Evolutionary conservation across 2,113 vertebrate genomes (phyloP).

Genomic region (Semnornis frantzii): DNA sequence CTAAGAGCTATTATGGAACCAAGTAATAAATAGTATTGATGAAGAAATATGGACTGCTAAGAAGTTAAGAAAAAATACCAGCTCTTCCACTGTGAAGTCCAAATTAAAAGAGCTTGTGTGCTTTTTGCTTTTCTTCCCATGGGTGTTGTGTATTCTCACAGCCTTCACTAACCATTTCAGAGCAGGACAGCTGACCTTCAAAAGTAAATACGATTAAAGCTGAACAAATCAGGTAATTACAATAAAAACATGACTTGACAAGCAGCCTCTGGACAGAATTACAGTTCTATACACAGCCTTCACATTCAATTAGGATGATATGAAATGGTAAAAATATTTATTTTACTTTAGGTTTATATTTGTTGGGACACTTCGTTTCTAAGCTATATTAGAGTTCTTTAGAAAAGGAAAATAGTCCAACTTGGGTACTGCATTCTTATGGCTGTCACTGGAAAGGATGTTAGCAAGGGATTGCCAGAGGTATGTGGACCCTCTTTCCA

Average conservation of each 20-base stretch:
- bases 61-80: neutral
- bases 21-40: neutral
- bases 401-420: neutral
- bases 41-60: neutral
- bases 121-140: slow-evolving; percentile 12
- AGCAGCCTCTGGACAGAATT: slow-evolving; percentile 81
- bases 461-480: neutral
- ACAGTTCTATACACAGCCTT: slow-evolving; percentile 71
- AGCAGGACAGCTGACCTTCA: slow-evolving; percentile 79
- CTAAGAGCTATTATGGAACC: neutral
- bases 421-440: neutral
- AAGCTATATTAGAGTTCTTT: neutral
- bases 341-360: slow-evolving; percentile 43
- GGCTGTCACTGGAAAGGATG: neutral
- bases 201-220: slow-evolving; percentile 80
- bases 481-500: neutral
- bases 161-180: slow-evolving; percentile 57
- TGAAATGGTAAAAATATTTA: slow-evolving; percentile 52
- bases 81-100: neutral
- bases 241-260: slow-evolving; percentile 81
- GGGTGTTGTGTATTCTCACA: slow-evolving; percentile 42
- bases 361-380: neutral
- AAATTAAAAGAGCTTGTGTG: slow-evolving; percentile 9
- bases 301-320: slow-evolving; percentile 69
- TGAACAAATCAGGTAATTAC: slow-evolving; percentile 84